Percentiles rank a stretch among this genome's conserved stretches.
phyloP scores from a whole-genome alignment of 1,140 invertebrate genomes.

The Trialeurodes vaporariorum region DNA sequence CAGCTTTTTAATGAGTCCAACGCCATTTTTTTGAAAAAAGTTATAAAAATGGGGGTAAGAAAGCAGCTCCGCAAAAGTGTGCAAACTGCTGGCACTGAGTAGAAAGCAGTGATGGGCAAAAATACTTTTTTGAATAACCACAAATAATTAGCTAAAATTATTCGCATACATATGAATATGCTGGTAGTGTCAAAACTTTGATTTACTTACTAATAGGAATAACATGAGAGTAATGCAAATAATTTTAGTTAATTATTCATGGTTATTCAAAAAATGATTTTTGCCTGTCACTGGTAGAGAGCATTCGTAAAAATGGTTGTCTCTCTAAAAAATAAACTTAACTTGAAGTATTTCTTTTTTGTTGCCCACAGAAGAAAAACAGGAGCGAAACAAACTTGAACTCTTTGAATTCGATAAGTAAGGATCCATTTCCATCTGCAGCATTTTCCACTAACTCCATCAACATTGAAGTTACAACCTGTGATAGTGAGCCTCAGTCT shows the following conservation, averaged over 20 bases:
- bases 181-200: too few relatives aligned
- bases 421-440: slow-evolving; percentile 22
- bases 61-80: too few relatives aligned
- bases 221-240: not conserved
- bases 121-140: too few relatives aligned
- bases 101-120: too few relatives aligned
- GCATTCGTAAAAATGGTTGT: not conserved
- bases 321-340: not conserved
- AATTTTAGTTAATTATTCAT: not conserved
- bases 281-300: too few relatives aligned
- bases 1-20: too few relatives aligned
- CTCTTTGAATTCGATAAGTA: slow-evolving; percentile 19
- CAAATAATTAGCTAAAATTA: too few relatives aligned
- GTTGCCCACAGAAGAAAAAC: not conserved
- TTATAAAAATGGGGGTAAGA: too few relatives aligned
- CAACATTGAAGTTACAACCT: slow-evolving; percentile 42
- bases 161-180: too few relatives aligned
- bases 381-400: slow-evolving; percentile 6
- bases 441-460: slow-evolving; percentile 42
- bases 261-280: too few relatives aligned
- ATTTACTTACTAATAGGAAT: not conserved
- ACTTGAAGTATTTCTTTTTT: not conserved
- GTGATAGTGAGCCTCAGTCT: slow-evolving; percentile 21
- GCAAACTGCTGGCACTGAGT: too few relatives aligned
- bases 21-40: too few relatives aligned